These are phyloP conservation scores for Haliclona indistincta DNA, from an alignment of 37 sponge, comb jelly and placozoan species.

Conservation along the genomic window DNA sequence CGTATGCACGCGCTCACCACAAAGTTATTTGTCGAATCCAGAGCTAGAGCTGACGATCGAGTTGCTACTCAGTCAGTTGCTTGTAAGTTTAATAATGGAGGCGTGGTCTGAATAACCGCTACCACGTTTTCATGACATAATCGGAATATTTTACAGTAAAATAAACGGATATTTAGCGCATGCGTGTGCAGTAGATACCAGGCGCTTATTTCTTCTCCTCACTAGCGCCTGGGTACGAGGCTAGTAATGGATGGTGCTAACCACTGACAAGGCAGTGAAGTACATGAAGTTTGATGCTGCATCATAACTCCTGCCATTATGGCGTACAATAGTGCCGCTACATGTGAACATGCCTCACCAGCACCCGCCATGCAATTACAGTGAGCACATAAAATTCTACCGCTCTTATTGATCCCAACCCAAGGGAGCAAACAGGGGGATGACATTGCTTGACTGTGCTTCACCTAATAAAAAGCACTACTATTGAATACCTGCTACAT, in stretches of 20 bases:
- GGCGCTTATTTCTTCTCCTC: too few relatives aligned
- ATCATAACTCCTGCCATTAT: background rate
- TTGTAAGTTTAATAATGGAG: too few relatives aligned
- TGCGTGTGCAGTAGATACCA: too few relatives aligned
- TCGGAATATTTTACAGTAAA: too few relatives aligned
- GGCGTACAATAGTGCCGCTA: background rate
- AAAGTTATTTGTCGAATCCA: too few relatives aligned
- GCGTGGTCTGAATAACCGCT: too few relatives aligned
- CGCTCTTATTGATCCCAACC: background rate
- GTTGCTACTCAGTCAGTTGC: too few relatives aligned
- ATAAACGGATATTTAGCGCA: too few relatives aligned
- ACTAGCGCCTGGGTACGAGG: too few relatives aligned
- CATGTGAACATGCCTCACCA: constrained; percentile 8
- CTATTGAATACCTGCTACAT: background rate
- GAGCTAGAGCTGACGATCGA: too few relatives aligned
- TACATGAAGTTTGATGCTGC: constrained; percentile 9
- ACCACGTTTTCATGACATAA: too few relatives aligned
- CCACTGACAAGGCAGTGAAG: constrained; percentile 2
- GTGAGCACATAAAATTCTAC: constrained; percentile 14
- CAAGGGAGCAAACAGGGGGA: constrained; percentile 14
- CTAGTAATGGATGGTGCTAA: constrained; percentile 4
- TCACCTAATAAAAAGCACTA: constrained; percentile 3
- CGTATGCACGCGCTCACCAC: too few relatives aligned
- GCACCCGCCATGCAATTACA: constrained; percentile 22
- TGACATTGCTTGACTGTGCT: constrained; percentile 11